phyloP scores from a whole-genome alignment of 2,888 invertebrate genomes.

The Philereme transversata region DNA sequence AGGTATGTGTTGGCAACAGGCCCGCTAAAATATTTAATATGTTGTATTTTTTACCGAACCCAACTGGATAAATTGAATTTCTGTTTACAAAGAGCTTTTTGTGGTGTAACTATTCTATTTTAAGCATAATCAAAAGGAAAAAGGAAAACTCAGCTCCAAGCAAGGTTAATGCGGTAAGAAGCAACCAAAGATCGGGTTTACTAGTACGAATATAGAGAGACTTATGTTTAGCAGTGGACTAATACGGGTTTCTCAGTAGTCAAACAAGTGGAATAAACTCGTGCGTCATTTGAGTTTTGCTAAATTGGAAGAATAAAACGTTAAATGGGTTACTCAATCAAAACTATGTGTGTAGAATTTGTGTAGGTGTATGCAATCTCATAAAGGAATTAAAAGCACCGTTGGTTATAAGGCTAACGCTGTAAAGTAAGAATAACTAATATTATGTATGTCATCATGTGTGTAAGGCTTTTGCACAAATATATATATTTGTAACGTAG shows the following conservation, averaged over 20 bases:
- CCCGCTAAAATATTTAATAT: not conserved
- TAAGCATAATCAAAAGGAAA: too few species aligned
- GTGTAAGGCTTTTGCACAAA: constrained; percentile 18
- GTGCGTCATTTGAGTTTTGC: not conserved
- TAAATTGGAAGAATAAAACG: not conserved
- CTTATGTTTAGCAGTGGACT: not conserved
- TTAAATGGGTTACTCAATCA: not conserved
- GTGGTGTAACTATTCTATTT: too few species aligned
- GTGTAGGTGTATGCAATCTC: not conserved
- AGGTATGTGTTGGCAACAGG: not conserved
- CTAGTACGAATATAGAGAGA: not conserved
- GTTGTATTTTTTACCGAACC: too few species aligned
- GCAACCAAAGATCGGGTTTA: not conserved
- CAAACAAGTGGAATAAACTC: not conserved
- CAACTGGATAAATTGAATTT: too few species aligned
- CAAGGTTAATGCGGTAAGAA: too few species aligned
- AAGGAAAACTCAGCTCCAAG: too few species aligned
- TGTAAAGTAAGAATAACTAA: constrained; percentile 18
- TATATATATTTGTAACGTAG: constrained; percentile 5
- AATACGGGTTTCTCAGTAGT: not conserved
- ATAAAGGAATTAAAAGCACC: constrained; percentile 17
- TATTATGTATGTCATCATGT: constrained; percentile 14
- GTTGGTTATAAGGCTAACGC: constrained; percentile 19
- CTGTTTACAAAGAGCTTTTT: too few species aligned
- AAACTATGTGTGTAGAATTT: not conserved